Evolutionary conservation across 2,888 invertebrate species (phyloP).

Genomic region (Therioaphis trifolii): DNA sequence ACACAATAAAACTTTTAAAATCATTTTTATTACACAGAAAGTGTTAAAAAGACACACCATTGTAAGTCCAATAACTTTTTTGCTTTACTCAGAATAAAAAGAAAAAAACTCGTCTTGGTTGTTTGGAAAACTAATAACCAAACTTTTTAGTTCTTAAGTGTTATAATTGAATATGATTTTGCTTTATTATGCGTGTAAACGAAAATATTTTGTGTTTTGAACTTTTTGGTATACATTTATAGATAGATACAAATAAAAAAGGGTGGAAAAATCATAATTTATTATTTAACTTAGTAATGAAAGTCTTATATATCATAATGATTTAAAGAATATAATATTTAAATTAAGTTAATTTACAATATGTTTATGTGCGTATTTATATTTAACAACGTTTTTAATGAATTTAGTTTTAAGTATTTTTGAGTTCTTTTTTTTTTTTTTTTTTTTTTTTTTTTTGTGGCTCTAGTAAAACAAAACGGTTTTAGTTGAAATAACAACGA

Average conservation of each 20-base stretch:
- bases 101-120: neutral
- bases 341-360: neutral
- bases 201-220: neutral
- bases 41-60: neutral
- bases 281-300: too few species aligned
- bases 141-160: conserved; percentile 32
- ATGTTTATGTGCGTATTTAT: neutral
- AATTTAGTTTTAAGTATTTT: neutral
- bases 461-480: neutral
- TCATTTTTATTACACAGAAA: neutral
- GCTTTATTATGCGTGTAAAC: conserved; percentile 42
- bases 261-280: too few species aligned
- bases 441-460: too few species aligned
- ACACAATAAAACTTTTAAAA: neutral
- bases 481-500: neutral
- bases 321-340: too few species aligned
- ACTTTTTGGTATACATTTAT: neutral
- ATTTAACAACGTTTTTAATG: neutral
- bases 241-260: neutral
- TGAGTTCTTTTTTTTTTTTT: neutral
- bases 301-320: too few species aligned
- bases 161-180: conserved; percentile 46
- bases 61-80: neutral
- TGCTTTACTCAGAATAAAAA: neutral
- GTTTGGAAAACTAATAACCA: conserved; percentile 38